These are phyloP conservation scores for Drosophila hydei DNA, from an alignment of 1,140 invertebrate species.

Conservation along the genomic window DNA sequence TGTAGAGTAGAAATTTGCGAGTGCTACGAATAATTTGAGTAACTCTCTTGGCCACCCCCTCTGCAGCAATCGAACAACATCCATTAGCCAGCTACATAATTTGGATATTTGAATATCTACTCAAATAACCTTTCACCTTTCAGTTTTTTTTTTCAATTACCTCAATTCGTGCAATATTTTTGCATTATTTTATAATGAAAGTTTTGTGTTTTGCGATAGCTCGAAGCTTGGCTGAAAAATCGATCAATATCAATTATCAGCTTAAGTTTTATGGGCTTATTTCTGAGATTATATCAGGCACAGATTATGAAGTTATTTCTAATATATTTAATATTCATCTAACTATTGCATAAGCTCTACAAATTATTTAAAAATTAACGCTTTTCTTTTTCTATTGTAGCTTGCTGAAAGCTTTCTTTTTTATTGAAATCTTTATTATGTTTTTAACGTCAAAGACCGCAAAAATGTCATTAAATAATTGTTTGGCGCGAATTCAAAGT, in stretches of 20 bases:
- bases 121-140: conserved; percentile 18
- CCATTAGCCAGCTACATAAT: conserved; percentile 15
- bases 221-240: not conserved
- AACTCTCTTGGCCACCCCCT: not conserved
- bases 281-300: too few species aligned
- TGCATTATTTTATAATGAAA: conserved; percentile 20
- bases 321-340: too few species aligned
- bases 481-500: conserved; percentile 47
- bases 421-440: not conserved
- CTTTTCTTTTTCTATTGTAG: too few species aligned
- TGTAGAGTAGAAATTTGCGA: conserved; percentile 24
- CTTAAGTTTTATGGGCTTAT: too few species aligned
- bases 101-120: conserved; percentile 2
- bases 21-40: not conserved
- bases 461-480: conserved; percentile 72
- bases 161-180: conserved; percentile 21
- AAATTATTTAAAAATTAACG: too few species aligned
- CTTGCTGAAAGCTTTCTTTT: conserved; percentile 20
- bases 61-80: not conserved
- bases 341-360: too few species aligned
- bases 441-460: conserved; percentile 32
- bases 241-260: too few species aligned
- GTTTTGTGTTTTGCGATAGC: conserved; percentile 6
- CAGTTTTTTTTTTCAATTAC: conserved; percentile 20
- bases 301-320: too few species aligned